Base-by-base conservation (phyloP, 2,797 vertebrate species). In the Babyrousa celebensis region DNA sequence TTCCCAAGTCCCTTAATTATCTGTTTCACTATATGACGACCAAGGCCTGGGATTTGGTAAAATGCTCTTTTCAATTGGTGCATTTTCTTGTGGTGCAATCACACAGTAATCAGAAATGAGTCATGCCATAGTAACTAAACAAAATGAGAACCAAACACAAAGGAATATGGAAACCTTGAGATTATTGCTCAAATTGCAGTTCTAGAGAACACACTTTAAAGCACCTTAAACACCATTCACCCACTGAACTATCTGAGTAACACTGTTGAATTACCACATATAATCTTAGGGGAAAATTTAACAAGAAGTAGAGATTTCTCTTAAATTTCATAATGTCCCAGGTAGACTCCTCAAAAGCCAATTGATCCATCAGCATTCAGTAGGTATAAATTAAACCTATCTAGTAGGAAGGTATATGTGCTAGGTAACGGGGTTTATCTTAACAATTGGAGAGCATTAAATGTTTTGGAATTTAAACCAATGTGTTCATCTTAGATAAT, bases 1-100 rank as follows among this genome's bases (percentile, higher is more conserved):
- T 98, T 96, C 96, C 96, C 96, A 71, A 75, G 94, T 95, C 58
- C 93, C 92, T 94, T 96, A 89, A 95, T 94, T 97, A 95, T 95
- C 62, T 48, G 92, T 95, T 98, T 96, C 89, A 85, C 56, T 94
- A 40, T 20, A 83, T 11, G 87, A 75, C 16, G 56, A n/a, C 74
- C 70, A 96, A 95, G 85, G 36, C 77, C 17, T 96, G 29, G 52
- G 92, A 78, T 91, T 97, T 87, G 74, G 96, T 95, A 89, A 85
- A 86, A 62, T 18, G 16, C 11, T 87, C 67, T 94, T 83, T 95
- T 74, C 70, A 93, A 62, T n/a, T 91, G 23, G 8, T 68, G 15
- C 62, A 75, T 95, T 96, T 97, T 94, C 95, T 87, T 88, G 48
- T 12, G 89, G 36, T 79, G 32, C 17, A 84, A 94, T 96, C 95